These are phyloP conservation scores for Hecatera dysodea DNA, from an alignment of 2,888 invertebrate genomes.

Conservation along the genomic window DNA sequence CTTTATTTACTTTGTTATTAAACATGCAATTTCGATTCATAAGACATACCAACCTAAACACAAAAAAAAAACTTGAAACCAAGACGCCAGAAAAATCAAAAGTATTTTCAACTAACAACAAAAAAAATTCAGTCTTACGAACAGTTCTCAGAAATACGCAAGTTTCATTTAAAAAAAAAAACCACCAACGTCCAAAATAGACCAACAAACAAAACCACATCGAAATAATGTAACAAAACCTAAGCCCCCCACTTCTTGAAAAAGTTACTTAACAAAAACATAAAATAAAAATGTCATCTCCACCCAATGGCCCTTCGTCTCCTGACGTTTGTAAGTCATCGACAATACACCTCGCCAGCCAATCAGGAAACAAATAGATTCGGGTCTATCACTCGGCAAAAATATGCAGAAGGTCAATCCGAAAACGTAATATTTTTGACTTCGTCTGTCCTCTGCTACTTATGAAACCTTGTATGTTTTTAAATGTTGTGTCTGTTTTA, in stretches of 20 bases:
- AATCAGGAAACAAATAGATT: constrained; percentile 56
- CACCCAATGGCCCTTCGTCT: constrained; percentile 47
- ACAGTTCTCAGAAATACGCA: background rate
- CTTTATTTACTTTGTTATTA: background rate
- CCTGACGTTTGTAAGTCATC: constrained; percentile 48
- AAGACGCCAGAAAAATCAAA: background rate
- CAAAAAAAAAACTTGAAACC: background rate
- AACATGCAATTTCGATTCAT: background rate
- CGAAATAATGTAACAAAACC: too few relatives aligned
- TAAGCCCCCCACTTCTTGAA: constrained; percentile 18
- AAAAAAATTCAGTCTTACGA: too few relatives aligned
- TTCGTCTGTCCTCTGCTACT: too few relatives aligned
- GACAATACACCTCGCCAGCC: constrained; percentile 43
- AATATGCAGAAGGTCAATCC: constrained; percentile 19
- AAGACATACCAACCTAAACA: background rate
- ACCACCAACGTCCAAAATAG: background rate
- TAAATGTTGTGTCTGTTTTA: too few relatives aligned
- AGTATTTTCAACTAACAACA: too few relatives aligned
- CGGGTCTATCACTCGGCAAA: constrained; percentile 39
- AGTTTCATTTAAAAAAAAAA: background rate
- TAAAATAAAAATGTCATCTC: constrained; percentile 31
- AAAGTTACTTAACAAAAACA: constrained; percentile 7
- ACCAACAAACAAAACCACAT: background rate
- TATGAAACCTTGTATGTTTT: too few relatives aligned
- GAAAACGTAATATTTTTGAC: background rate